Evolutionary conservation across 2,888 invertebrate species (phyloP), one percentile per base, ranked within the genome.

Genomic region (Eilema griseolum): DNA sequence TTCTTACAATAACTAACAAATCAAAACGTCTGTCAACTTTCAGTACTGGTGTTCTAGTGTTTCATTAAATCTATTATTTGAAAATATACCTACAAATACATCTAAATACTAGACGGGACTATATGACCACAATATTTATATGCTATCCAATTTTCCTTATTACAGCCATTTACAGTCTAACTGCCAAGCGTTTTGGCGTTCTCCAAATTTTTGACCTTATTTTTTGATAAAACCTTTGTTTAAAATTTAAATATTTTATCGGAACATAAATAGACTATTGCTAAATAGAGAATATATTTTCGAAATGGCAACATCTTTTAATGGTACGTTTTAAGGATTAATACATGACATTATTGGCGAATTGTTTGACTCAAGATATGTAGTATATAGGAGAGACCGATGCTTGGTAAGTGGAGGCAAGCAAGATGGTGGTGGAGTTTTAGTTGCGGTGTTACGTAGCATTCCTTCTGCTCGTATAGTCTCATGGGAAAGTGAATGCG

Each of bases 121-220:
- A 84, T 74, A 77, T 61, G 70, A 76, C 75, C 62, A 69, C 77
- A 66, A 70, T 75, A 70, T 70, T 73, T 78, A 76, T 80, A 80
- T 46, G 71, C 77, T 78, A 83, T 67, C 72, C 71, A 69, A 70
- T 74, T 80, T 76, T 75, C 26, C 73, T 78, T 75, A 77, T 85
- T 82, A 92, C 91, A 93, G 92, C 93, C 93, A 83, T 89, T 85
- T 83, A 92, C 93, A 93, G 92, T 93, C 92, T 83, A 79, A 83
- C 76, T 86, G 89, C 90, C 88, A 79, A 80, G 67, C 68, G 71
- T 73, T 76, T 83, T 76, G 73, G 79, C 76, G 73, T 87, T 88
- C 84, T 88, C 84, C 87, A 84, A 86, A 80, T 79, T 81, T 77
- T 75, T 75, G 70, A 70, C 70, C 72, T 56, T 74, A 74, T 73